Evolutionary conservation across 2,888 invertebrate genomes (phyloP).

Genomic region (Pilophorus perplexus): DNA sequence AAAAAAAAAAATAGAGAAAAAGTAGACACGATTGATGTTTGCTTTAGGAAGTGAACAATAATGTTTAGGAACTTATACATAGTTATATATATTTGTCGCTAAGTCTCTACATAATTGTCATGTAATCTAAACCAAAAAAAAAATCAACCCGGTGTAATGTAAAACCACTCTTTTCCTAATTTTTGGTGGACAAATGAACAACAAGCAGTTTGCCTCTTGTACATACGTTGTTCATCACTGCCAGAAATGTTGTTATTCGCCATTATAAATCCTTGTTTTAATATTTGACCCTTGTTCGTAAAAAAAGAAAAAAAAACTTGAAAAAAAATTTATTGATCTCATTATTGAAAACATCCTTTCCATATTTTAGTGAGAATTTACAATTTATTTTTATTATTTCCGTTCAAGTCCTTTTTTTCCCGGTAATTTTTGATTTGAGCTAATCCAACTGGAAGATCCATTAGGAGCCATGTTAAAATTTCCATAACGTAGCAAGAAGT

Average conservation of each 20-base stretch:
- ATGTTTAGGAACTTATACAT: constrained; percentile 45
- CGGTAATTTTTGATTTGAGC: too few species aligned
- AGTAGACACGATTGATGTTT: constrained; percentile 43
- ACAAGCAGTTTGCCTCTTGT: constrained; percentile 45
- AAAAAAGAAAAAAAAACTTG: constrained; percentile 30
- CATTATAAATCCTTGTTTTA: constrained; percentile 40
- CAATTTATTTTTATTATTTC: neutral
- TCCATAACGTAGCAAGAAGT: too few species aligned
- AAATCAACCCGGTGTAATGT: constrained; percentile 38
- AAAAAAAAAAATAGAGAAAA: constrained; percentile 43
- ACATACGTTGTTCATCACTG: constrained; percentile 47
- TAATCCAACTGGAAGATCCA: too few species aligned
- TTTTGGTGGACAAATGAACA: constrained; percentile 42
- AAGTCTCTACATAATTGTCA: constrained; percentile 42
- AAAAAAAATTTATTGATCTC: constrained; percentile 33
- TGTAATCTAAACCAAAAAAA: constrained; percentile 34
- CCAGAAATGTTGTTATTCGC: constrained; percentile 45
- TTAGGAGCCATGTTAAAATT: too few species aligned
- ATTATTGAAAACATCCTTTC: constrained; percentile 37
- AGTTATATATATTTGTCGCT: constrained; percentile 44
- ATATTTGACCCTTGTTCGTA: constrained; percentile 40
- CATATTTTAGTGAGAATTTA: too few species aligned
- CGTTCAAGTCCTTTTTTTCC: too few species aligned
- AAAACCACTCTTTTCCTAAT: constrained; percentile 31
- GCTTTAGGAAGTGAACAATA: constrained; percentile 42